Evolutionary conservation across 92 coral and sea anemone genomes (phyloP).

Genomic region (Palythoa grandis): DNA sequence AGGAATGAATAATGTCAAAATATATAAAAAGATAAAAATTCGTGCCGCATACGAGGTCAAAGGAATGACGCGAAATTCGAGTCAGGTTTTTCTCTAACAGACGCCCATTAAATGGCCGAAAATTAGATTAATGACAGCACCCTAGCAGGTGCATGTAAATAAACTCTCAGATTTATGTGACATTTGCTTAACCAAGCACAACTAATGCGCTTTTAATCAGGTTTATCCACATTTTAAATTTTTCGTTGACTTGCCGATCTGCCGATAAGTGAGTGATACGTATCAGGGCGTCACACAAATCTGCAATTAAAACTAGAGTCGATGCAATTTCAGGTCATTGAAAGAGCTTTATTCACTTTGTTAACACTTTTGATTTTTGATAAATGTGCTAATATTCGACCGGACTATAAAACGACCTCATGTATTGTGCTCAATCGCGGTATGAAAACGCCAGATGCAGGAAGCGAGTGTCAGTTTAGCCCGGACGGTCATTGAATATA

Average conservation of each 20-base stretch:
- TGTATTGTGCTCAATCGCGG: conserved; percentile 70
- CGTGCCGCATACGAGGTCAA: neutral
- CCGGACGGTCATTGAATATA: neutral
- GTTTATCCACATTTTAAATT: conserved; percentile 2
- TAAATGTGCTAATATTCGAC: conserved; percentile 66
- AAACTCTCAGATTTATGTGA: conserved; percentile 36
- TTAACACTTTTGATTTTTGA: conserved; percentile 66
- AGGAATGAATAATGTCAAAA: neutral
- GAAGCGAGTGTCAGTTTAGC: conserved; percentile 3
- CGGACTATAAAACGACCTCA: conserved; percentile 47
- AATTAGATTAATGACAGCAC: conserved; percentile 7
- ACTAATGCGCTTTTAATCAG: conserved; percentile 39
- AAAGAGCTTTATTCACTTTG: conserved; percentile 62
- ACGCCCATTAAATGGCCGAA: conserved; percentile 41
- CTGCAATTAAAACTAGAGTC: conserved; percentile 60
- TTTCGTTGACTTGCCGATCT: conserved; percentile 35
- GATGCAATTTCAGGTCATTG: conserved; percentile 45
- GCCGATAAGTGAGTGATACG: conserved; percentile 55
- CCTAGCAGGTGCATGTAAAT: conserved; percentile 6
- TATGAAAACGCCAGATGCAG: conserved; percentile 72
- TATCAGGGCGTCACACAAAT: conserved; percentile 58
- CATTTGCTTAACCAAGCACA: conserved; percentile 48
- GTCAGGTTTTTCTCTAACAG: conserved; percentile 2
- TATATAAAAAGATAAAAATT: neutral
- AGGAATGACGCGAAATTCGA: conserved; percentile 28